Evolutionary conservation across 2,888 invertebrate species (phyloP).

Genomic region (Pyralis farinalis): DNA sequence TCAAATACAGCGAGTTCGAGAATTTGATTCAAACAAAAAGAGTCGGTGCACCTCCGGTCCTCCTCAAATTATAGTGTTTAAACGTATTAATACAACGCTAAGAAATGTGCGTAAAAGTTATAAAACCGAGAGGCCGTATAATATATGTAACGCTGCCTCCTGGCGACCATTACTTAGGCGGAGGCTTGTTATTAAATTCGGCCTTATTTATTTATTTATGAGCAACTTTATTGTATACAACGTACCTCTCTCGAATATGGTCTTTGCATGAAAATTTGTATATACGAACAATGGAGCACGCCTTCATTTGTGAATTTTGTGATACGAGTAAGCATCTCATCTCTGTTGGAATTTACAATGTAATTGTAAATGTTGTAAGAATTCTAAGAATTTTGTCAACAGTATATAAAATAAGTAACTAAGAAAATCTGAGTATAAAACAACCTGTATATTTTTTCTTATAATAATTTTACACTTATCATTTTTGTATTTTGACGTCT

Average conservation of each 20-base stretch:
- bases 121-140: conserved; percentile 60
- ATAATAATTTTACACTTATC: no score
- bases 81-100: conserved; percentile 70
- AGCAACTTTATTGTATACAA: conserved; percentile 50
- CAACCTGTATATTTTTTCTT: no score
- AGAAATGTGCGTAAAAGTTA: conserved; percentile 74
- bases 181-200: conserved; percentile 76
- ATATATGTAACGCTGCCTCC: conserved; percentile 74
- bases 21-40: conserved; percentile 53
- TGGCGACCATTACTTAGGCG: conserved; percentile 74
- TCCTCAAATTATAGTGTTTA: conserved; percentile 75
- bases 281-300: conserved; percentile 10
- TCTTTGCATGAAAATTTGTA: not conserved
- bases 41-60: conserved; percentile 41
- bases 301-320: conserved; percentile 1
- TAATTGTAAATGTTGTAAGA: no score
- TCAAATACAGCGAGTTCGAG: conserved; percentile 26
- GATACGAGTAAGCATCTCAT: not conserved
- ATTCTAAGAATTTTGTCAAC: no score
- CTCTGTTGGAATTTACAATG: not conserved
- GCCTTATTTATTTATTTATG: conserved; percentile 78
- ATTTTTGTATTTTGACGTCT: no score
- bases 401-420: no score
- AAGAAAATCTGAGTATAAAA: no score
- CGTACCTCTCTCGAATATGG: conserved; percentile 17